Base-by-base conservation (phyloP, 2,888 invertebrate genomes). In the Rhagium mordax region DNA sequence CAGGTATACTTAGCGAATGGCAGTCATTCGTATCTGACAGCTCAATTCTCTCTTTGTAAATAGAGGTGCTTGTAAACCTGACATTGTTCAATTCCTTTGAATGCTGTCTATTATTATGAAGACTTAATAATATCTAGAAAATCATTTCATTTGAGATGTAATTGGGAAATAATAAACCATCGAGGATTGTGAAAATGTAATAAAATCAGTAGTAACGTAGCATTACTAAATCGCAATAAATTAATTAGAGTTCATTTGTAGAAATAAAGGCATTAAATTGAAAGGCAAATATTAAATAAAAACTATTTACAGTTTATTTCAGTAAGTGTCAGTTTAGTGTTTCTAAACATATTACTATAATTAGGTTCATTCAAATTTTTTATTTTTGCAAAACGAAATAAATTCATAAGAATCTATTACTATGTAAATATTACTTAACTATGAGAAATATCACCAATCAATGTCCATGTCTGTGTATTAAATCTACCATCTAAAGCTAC, bases 1-100 rank as follows among this genome's bases (percentile, higher is more conserved):
- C 47, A 67, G 57, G 57, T 67, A 47, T 67, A 67, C 24, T 67
- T 57, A 55, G 61, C 57, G 47, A 67, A 67, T 57, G 8, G 57
- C 47, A 47, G 67, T 15, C 57, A 41, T 67, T 67, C 67, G 67
- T 67, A 67, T 51, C 67, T 57, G 57, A 67, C 55, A 57, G 67
- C 67, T n/a, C 13, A 21, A 47, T 67, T 29, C 55, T 16, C 47
- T 8, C 16, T 21, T 57, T 57, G 41, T 57, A 67, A 65, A 65
- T 65, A 20, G 51, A 10, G 53, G 18, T 29, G 29, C 65, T 65
- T 55, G 53, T 65, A 65, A 53, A 65, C 33, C 53, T 53, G 18
- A 33, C 53, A 41, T 53, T 53, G 65, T 65, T 65, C 47, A 47
- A 47, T 57, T 24, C 47, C 67, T 47, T 33, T 47, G 33, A 67